These are phyloP conservation scores for Ptilonorhynchus violaceus DNA, from an alignment of 2,113 vertebrate genomes.

Conservation along the genomic window DNA sequence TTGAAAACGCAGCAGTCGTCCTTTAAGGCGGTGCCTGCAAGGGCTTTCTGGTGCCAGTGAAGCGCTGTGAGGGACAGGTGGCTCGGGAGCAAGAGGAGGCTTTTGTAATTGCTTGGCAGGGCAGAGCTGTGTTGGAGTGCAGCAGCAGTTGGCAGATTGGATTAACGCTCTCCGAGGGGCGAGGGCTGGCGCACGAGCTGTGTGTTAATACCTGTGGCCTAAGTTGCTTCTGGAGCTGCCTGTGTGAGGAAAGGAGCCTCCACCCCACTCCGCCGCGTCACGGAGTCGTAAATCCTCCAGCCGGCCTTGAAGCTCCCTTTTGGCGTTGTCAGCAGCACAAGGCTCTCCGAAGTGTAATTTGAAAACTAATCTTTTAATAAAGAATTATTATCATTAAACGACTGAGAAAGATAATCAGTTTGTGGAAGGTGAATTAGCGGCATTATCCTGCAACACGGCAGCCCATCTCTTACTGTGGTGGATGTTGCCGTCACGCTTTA, in stretches of 20 bases:
- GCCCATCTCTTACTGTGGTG: neutral
- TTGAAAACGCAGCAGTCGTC: neutral
- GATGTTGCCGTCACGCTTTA: neutral
- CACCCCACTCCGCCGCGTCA: neutral
- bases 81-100: constrained; percentile 23
- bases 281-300: neutral
- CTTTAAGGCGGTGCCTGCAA: constrained; percentile 14
- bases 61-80: constrained; percentile 51
- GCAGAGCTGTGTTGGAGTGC: constrained; percentile 18
- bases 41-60: neutral
- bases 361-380: constrained; percentile 19
- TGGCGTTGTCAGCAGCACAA: neutral
- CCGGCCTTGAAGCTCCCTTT: neutral
- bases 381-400: neutral
- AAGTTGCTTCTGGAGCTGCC: neutral
- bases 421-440: neutral
- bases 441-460: neutral
- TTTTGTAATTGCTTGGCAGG: constrained; percentile 67
- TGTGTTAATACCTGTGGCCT: constrained; percentile 37
- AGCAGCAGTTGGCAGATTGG: constrained; percentile 67
- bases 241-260: neutral
- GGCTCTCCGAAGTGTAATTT: neutral
- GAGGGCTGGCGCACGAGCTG: constrained; percentile 37
- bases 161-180: constrained; percentile 39
- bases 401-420: neutral